Evolutionary conservation across 2,888 invertebrate species (phyloP).

Genomic region (Lathronympha strigana): DNA sequence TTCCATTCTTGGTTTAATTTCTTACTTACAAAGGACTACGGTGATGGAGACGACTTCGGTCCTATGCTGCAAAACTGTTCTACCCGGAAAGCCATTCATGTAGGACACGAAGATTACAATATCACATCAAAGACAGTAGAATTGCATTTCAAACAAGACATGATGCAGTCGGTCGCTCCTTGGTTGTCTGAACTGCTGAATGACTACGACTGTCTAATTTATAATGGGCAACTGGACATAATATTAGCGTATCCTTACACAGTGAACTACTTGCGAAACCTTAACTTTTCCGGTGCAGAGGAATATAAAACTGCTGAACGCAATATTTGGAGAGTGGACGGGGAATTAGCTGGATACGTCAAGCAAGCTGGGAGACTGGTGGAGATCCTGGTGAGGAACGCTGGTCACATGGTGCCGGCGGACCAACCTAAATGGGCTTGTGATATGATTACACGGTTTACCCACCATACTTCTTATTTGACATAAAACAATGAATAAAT

Average conservation of each 20-base stretch:
- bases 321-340: constrained; percentile 87
- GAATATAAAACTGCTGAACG: constrained; percentile 87
- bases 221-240: constrained; percentile 96
- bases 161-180: constrained; percentile 91
- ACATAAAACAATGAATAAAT: neutral
- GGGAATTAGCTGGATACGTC: constrained; percentile 88
- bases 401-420: constrained; percentile 92
- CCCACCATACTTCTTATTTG: constrained; percentile 1
- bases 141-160: constrained; percentile 87
- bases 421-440: constrained; percentile 92
- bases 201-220: constrained; percentile 89
- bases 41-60: constrained; percentile 80
- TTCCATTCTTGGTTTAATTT: constrained; percentile 91
- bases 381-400: constrained; percentile 86
- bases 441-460: constrained; percentile 60
- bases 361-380: constrained; percentile 85
- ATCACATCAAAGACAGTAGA: constrained; percentile 86
- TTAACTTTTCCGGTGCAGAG: constrained; percentile 87
- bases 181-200: constrained; percentile 88
- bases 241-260: constrained; percentile 95
- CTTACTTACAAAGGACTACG: constrained; percentile 85
- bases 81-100: constrained; percentile 91
- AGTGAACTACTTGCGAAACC: constrained; percentile 88
- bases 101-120: constrained; percentile 90
- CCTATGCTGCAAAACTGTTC: constrained; percentile 85